Evolutionary conservation across 1,140 invertebrate species (phyloP), one percentile per base, ranked within the genome.

Genomic region (Marisa cornuarietis): DNA sequence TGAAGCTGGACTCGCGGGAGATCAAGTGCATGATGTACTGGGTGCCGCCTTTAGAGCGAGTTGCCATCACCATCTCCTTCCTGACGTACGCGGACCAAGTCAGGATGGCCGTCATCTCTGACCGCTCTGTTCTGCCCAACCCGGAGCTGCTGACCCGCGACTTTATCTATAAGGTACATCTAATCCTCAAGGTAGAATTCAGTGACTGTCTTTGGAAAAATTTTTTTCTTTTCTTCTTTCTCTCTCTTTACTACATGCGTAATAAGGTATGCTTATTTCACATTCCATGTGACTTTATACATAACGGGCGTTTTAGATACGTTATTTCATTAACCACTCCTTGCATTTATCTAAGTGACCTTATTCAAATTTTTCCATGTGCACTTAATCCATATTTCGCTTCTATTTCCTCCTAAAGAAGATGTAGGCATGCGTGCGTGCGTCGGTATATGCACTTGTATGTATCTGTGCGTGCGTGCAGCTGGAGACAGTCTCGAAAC

Each of bases 31-130:
- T 90, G 86, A 90, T 85, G 80, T 93, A 84, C 85, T 93, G 85
- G 87, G 85, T 91, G 82, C 92, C 93, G 6, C 91, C 92, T 8
- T 85, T 91, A 49, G 87, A 90, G 9, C 85, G 90, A 1, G 88
- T 93, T 13, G 90, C 92, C 8, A 84, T 93, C 26, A 90, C 92
- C 14, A 88, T 93, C 13, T 92, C 93, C 22, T 91, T 93, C 31
- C 88, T 93, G 76, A 93, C 92, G 26, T 93, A 93, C 82, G 91
- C 90, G 54, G 92, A 93, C 78, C 90, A 92, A 80, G 86, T 93
- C 16, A 91, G 91, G 81, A 85, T 93, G 74, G 88, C 92, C 11
- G 92, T 93, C 13, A 88, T 92, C n/a, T 88, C 91, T 10, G 92
- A 93, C 79, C 86, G 87, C 63, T 88, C 88, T 9, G 87, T 93